Evolutionary conservation across 2,797 vertebrate genomes (phyloP).

Genomic region (Oophaga sylvatica): DNA sequence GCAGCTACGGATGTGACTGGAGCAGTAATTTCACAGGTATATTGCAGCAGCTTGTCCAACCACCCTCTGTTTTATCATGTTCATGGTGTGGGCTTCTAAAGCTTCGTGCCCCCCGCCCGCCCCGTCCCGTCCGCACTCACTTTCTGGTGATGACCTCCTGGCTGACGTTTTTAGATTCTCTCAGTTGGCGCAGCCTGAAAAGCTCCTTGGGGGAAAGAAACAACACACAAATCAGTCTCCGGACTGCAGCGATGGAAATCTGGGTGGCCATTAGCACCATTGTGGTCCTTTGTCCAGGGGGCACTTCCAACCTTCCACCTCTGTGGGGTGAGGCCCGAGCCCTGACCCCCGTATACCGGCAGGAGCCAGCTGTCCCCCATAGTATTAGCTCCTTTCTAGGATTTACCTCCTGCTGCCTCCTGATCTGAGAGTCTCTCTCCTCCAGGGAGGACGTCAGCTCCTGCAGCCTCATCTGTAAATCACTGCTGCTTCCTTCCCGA

Average conservation of each 20-base stretch:
- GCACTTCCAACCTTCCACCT: too few species aligned
- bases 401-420: constrained; percentile 85
- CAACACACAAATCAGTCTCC: constrained; percentile 27
- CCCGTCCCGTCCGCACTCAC: constrained; percentile 71
- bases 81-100: neutral
- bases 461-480: constrained; percentile 83
- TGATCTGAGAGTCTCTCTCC: constrained; percentile 84
- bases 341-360: neutral
- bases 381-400: neutral
- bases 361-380: neutral
- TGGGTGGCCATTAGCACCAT: too few species aligned
- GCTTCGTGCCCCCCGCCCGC: neutral
- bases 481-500: constrained; percentile 77
- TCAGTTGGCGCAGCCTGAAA: constrained; percentile 79
- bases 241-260: too few species aligned
- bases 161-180: constrained; percentile 76
- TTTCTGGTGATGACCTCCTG: constrained; percentile 88
- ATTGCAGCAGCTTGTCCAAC: too few species aligned
- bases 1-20: too few species aligned
- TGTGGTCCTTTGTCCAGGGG: too few species aligned
- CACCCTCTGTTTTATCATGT: too few species aligned
- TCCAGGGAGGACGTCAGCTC: constrained; percentile 84
- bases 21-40: too few species aligned
- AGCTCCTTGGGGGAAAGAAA: constrained; percentile 81
- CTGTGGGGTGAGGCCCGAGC: too few species aligned